Percentiles rank a stretch among this genome's conserved stretches.
Evolutionary conservation across 2,888 invertebrate species (phyloP).

Genomic region (Andrena hattorfiana): DNA sequence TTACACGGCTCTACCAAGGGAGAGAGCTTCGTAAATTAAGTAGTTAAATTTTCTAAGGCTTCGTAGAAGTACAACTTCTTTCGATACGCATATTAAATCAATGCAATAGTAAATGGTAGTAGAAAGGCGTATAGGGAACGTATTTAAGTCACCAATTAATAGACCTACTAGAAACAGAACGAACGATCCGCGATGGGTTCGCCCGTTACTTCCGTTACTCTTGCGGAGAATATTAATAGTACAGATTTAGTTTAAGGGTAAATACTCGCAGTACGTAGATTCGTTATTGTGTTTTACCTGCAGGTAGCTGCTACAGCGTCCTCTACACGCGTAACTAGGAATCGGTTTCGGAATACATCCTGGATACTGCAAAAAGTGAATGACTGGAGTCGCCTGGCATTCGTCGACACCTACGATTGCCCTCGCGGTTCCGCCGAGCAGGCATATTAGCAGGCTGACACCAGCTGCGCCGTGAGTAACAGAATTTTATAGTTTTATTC

Average conservation of each 20-base stretch:
- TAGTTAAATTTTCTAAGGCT: background rate
- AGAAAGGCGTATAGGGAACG: background rate
- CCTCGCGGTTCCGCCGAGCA: conserved; percentile 69
- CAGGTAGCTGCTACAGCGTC: conserved; percentile 95
- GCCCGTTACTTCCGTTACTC: background rate
- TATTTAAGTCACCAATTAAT: background rate
- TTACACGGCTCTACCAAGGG: background rate
- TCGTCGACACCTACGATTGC: conserved; percentile 88
- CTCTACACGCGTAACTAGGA: conserved; percentile 96
- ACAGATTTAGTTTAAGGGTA: too few species aligned
- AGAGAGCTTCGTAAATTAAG: background rate
- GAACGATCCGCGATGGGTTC: background rate
- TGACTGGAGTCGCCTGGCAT: conserved; percentile 96
- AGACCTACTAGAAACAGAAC: background rate
- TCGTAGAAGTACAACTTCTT: background rate
- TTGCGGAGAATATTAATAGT: background rate
- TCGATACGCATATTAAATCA: background rate
- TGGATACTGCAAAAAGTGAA: conserved; percentile 95
- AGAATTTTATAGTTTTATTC: conserved; percentile 26
- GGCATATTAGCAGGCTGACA: conserved; percentile 70
- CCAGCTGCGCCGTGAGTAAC: conserved; percentile 76
- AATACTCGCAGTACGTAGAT: too few species aligned
- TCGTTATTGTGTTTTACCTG: conserved; percentile 88
- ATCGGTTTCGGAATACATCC: conserved; percentile 97
- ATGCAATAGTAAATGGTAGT: background rate